Evolutionary conservation across 2,888 invertebrate species (phyloP).

Genomic region (Phania funesta): DNA sequence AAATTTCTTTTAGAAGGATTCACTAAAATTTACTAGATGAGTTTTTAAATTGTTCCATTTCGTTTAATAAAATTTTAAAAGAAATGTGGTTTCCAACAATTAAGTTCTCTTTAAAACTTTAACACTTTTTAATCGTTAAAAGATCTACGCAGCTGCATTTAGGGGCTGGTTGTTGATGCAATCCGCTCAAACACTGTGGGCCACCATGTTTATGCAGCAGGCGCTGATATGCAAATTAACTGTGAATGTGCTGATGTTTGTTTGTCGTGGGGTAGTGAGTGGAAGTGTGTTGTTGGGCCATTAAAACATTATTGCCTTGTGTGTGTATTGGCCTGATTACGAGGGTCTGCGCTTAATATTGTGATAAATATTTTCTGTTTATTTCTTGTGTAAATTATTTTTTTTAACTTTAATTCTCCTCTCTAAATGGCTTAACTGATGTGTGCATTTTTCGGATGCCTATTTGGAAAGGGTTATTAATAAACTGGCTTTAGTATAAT

Average conservation of each 20-base stretch:
- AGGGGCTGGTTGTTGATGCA: conserved; percentile 1
- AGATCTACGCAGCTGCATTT: conserved; percentile 9
- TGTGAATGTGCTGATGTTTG: background rate
- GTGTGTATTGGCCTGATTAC: background rate
- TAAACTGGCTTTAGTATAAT: no score
- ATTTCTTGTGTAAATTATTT: no score
- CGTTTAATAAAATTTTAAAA: background rate
- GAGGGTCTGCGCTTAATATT: background rate
- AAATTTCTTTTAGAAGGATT: no score
- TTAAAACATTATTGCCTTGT: background rate
- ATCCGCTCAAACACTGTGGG: background rate
- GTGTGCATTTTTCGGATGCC: no score
- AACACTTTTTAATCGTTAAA: conserved; percentile 41
- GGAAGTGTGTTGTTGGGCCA: background rate
- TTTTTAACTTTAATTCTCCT: no score
- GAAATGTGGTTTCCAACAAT: conserved; percentile 26
- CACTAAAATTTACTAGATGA: no score
- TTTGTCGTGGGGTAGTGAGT: background rate
- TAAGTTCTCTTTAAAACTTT: conserved; percentile 55
- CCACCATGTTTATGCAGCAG: background rate
- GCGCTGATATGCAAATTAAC: conserved; percentile 4
- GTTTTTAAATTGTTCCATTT: background rate
- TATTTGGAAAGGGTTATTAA: no score
- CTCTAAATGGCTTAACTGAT: no score
- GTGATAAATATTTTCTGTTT: no score